phyloP scores from a whole-genome alignment of 1,140 invertebrate genomes.

The Hypsibius dujardini region DNA sequence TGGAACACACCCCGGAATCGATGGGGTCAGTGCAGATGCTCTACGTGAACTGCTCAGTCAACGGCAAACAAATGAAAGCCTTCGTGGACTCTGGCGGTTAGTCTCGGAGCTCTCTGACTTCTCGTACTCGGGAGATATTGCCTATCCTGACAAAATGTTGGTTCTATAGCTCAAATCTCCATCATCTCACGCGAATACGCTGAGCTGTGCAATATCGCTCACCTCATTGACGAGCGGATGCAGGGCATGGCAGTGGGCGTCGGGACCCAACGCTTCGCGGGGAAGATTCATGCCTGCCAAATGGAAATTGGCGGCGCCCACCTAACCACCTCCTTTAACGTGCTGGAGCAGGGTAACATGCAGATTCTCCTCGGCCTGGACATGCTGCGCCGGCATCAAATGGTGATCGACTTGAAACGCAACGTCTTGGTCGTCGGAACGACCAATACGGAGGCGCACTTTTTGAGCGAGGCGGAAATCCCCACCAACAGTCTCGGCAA shows the following conservation, averaged over 20 bases:
- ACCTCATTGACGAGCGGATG: constrained; percentile 81
- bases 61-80: constrained; percentile 24
- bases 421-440: constrained; percentile 96
- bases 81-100: constrained; percentile 29
- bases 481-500: constrained; percentile 32
- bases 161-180: constrained; percentile 38
- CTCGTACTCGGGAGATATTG: too few relatives aligned
- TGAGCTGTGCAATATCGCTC: constrained; percentile 80
- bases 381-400: constrained; percentile 87
- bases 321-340: constrained; percentile 85
- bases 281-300: constrained; percentile 67
- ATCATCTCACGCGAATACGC: constrained; percentile 39
- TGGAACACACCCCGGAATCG: not conserved
- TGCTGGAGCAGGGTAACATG: constrained; percentile 93
- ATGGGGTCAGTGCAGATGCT: constrained; percentile 25
- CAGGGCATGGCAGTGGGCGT: constrained; percentile 82
- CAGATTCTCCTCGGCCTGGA: constrained; percentile 93
- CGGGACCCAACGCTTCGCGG: constrained; percentile 85
- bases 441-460: too few relatives aligned
- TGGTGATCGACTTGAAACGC: constrained; percentile 83
- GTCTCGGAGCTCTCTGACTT: too few relatives aligned
- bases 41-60: constrained; percentile 25
- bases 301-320: constrained; percentile 85
- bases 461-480: constrained; percentile 54
- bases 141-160: too few relatives aligned